Evolutionary conservation across 2,113 vertebrate species (phyloP).

Genomic region (Dicrurus megarhynchus): DNA sequence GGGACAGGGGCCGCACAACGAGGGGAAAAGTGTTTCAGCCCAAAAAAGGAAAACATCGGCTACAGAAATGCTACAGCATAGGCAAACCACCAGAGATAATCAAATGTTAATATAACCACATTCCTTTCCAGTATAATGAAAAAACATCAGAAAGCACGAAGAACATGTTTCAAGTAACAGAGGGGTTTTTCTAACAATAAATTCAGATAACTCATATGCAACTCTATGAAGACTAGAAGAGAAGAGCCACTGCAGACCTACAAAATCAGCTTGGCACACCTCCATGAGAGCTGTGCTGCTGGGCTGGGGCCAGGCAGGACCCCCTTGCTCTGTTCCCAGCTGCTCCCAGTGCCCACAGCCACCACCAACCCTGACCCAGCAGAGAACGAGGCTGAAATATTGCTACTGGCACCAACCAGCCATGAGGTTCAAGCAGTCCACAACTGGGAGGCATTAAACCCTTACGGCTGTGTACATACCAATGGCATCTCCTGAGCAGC

Average conservation of each 20-base stretch:
- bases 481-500: neutral
- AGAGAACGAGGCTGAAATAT: neutral
- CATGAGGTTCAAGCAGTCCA: neutral
- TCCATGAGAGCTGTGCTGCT: neutral
- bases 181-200: neutral
- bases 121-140: neutral
- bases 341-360: neutral
- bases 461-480: neutral
- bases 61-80: neutral
- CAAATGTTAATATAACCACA: neutral
- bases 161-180: neutral
- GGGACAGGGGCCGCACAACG: neutral
- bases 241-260: neutral
- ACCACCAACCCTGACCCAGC: neutral
- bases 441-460: neutral
- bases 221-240: neutral
- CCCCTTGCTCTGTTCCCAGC: fast-evolving
- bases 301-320: neutral
- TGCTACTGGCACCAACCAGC: neutral
- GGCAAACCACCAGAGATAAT: conserved; percentile 24
- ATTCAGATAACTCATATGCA: neutral
- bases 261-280: neutral
- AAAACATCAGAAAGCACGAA: neutral
- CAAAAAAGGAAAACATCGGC: conserved; percentile 26
- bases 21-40: conserved; percentile 28